Base-by-base conservation (phyloP, 1,140 invertebrate genomes). In the Heliconius eleuchia region DNA sequence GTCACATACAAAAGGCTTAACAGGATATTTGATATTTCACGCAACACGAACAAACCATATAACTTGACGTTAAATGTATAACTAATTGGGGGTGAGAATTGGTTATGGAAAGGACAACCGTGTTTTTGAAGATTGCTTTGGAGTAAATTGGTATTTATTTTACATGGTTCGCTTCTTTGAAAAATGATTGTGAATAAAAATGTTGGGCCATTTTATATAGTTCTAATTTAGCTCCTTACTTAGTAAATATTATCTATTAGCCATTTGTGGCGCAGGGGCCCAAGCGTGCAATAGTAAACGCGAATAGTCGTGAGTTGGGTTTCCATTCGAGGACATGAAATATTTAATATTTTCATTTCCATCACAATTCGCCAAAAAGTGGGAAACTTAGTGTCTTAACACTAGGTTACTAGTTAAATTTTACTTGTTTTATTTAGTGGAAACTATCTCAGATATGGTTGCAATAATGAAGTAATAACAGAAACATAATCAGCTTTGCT, bases 21-120 rank as follows among this genome's bases (percentile, higher is more conserved):
- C 60, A 66, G 60, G 60, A 66, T 66, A 66, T 66, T 66, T 66
- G 60, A 66, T 66, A 66, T 66, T 66, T 66, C 23, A 66, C n/a
- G 11, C 23, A 66, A 66, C 60, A 66, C 27, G n/a, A 66, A 27
- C 8, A 1, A 66, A 66, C 11, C 9, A 66, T 66, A 66, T 30
- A 66, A 9, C 57, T 11, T 27, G 23, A 30, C 60, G 60, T 66
- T 30, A 23, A 57, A 57, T 57, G n/a, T 57, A 57, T 57, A n/a
- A 57, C 55, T 57, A 57, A 57, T n/a, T 57, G 55, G 2, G 42
- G n/a, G n/a, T 23, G n/a, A 57, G 55, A 11, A 57, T 57, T 23
- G 55, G 55, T 23, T 57, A n/a, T n/a, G 55, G 55, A 57, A 57
- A 57, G n/a, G 55, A 23, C n/a, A 57, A 57, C n/a, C 0, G 19